These are phyloP conservation scores for Hirtodrosophila duncani DNA, from an alignment of 2,888 invertebrate species.

Conservation along the genomic window DNA sequence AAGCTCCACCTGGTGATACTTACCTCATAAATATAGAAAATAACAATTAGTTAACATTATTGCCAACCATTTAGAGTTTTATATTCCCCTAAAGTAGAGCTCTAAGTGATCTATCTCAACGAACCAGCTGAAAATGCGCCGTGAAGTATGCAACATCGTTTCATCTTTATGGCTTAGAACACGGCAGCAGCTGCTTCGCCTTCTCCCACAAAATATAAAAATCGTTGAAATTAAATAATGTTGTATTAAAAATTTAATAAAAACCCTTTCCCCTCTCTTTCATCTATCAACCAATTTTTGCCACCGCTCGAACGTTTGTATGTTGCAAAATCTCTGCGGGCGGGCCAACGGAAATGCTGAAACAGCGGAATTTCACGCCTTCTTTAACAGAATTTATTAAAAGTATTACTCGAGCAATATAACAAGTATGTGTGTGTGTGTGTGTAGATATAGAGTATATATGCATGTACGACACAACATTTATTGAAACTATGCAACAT, in stretches of 20 bases:
- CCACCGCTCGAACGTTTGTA: too few species aligned
- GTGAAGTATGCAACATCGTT: slow-evolving; percentile 3
- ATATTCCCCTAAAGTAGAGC: background rate
- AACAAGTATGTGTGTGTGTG: slow-evolving; percentile 8
- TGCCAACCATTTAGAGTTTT: background rate
- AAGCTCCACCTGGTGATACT: too few species aligned
- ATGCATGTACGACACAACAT: background rate
- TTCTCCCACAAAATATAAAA: slow-evolving; percentile 3
- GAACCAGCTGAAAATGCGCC: too few species aligned
- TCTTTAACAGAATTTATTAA: slow-evolving; percentile 71
- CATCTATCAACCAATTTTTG: too few species aligned
- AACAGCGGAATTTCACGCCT: slow-evolving; percentile 69
- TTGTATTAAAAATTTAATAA: slow-evolving; percentile 51
- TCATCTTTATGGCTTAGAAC: background rate
- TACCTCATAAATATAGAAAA: too few species aligned
- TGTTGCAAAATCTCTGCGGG: too few species aligned
- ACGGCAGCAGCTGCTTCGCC: slow-evolving; percentile 22
- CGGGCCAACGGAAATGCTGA: slow-evolving; percentile 43
- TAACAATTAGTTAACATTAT: too few species aligned
- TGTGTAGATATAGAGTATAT: slow-evolving; percentile 9
- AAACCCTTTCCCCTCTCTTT: slow-evolving; percentile 17
- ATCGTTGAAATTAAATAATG: slow-evolving; percentile 47
- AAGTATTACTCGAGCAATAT: slow-evolving; percentile 46
- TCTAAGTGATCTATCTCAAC: too few species aligned
- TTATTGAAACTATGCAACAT: slow-evolving; percentile 16